phyloP scores from a whole-genome alignment of 1,140 invertebrate species.

The Drosophila orosa region DNA sequence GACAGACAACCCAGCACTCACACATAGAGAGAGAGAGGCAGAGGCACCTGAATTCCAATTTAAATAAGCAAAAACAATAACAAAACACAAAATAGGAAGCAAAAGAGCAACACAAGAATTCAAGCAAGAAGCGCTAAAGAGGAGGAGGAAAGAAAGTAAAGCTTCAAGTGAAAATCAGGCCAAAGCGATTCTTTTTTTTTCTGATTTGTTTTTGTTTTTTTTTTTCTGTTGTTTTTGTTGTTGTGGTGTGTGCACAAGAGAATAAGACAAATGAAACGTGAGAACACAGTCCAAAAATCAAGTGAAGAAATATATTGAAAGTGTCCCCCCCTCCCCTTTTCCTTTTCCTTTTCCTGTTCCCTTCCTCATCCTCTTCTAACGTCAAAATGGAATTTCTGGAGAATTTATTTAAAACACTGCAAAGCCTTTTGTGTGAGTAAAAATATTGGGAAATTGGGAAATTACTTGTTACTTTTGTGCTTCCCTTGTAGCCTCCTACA shows the following conservation, averaged over 20 bases:
- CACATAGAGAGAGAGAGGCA: neutral
- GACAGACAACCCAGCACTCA: neutral
- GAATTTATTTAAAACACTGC: conserved; percentile 64
- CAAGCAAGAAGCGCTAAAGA: conserved; percentile 18
- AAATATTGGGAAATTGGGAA: neutral
- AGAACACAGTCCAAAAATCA: conserved; percentile 7
- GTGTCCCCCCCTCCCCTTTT: neutral
- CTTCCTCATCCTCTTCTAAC: neutral
- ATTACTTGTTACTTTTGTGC: neutral
- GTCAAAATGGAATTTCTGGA: conserved; percentile 71
- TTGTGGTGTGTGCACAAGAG: conserved; percentile 22
- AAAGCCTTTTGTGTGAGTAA: conserved; percentile 74
- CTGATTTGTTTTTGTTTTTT: no score
- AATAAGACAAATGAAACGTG: conserved; percentile 43
- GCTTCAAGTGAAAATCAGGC: conserved; percentile 48
- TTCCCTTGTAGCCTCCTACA: conserved; percentile 85
- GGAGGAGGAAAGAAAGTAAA: conserved; percentile 44
- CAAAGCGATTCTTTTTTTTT: conserved; percentile 34
- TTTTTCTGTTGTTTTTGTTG: conserved; percentile 15
- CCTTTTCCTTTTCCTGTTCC: no score
- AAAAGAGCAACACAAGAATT: conserved; percentile 24
- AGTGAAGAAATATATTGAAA: conserved; percentile 19
- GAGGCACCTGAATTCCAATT: conserved; percentile 18
- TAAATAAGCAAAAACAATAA: conserved; percentile 18
- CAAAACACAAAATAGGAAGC: conserved; percentile 4